These are phyloP conservation scores for Chalcosyrphus nemorum DNA, from an alignment of 2,888 invertebrate genomes.

Conservation along the genomic window DNA sequence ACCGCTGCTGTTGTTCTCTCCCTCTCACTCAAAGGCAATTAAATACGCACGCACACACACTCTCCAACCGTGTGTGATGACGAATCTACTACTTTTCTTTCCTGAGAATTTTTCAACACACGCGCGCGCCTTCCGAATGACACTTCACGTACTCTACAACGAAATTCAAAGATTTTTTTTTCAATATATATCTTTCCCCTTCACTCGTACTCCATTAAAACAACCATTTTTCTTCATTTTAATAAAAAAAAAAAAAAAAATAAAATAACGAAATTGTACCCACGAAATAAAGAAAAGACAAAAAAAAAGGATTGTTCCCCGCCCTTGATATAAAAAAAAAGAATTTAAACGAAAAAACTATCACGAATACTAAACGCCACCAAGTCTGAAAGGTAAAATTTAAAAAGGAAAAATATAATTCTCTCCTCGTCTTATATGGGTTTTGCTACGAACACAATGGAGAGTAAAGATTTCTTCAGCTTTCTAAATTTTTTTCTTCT, in stretches of 20 bases:
- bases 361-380: constrained; percentile 11
- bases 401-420: constrained; percentile 1
- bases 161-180: constrained; percentile 44
- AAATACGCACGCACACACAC: neutral
- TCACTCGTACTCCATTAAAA: constrained; percentile 32
- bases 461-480: constrained; percentile 33
- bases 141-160: constrained; percentile 61
- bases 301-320: constrained; percentile 19
- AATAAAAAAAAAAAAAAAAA: constrained; percentile 54
- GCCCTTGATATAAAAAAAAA: constrained; percentile 31
- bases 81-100: constrained; percentile 43
- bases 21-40: neutral
- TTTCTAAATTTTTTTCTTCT: constrained; percentile 43
- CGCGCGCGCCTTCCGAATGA: constrained; percentile 44
- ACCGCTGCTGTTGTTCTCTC: neutral
- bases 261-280: constrained; percentile 42
- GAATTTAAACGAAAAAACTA: constrained; percentile 7
- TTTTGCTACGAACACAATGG: constrained; percentile 15
- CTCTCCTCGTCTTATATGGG: neutral
- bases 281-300: constrained; percentile 20
- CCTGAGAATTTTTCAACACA: constrained; percentile 28
- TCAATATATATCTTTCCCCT: constrained; percentile 24
- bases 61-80: constrained; percentile 18
- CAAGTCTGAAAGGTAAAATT: constrained; percentile 19
- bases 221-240: constrained; percentile 65